Percentiles rank a stretch among this genome's conserved stretches.
These are phyloP conservation scores for Trichogramma pretiosum DNA, from an alignment of 1,140 invertebrate genomes.

Conservation along the genomic window DNA sequence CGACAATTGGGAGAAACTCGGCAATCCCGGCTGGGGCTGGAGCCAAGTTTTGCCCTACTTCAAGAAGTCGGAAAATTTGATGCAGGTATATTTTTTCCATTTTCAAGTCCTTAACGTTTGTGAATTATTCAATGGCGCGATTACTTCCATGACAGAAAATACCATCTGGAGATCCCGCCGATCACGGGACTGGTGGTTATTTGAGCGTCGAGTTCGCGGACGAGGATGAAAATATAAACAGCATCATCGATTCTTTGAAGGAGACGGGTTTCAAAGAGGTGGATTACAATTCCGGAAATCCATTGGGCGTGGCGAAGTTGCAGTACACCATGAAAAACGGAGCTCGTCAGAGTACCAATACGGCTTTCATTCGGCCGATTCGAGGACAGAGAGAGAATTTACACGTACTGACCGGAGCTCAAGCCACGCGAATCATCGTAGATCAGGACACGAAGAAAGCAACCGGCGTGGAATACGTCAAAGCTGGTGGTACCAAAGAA, in stretches of 20 bases:
- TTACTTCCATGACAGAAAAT: not conserved
- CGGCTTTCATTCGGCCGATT: conserved; percentile 60
- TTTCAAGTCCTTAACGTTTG: not conserved
- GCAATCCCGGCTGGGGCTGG: conserved; percentile 50
- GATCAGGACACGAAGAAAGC: conserved; percentile 32
- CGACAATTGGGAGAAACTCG: conserved; percentile 46
- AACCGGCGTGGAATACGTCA: conserved; percentile 13
- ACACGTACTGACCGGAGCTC: conserved; percentile 54
- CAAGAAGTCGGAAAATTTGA: conserved; percentile 42
- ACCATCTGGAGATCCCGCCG: not conserved
- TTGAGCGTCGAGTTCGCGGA: conserved; percentile 3
- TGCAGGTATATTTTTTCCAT: too few species aligned
- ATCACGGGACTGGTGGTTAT: conserved; percentile 1
- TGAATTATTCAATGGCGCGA: too few species aligned
- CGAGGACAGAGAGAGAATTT: conserved; percentile 59
- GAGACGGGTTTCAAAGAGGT: not conserved
- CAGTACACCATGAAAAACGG: conserved; percentile 52
- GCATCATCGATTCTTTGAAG: conserved; percentile 1
- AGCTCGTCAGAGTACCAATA: conserved; percentile 56
- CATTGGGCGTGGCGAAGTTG: conserved; percentile 48
- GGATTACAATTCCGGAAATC: conserved; percentile 12
- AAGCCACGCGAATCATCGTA: conserved; percentile 51
- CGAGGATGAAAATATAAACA: not conserved
- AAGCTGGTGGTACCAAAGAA: conserved; percentile 25
- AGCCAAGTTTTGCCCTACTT: conserved; percentile 50